Conservation (phyloP, 2,888 invertebrate genomes). For the Caenorhabditis panamensis region DNA sequence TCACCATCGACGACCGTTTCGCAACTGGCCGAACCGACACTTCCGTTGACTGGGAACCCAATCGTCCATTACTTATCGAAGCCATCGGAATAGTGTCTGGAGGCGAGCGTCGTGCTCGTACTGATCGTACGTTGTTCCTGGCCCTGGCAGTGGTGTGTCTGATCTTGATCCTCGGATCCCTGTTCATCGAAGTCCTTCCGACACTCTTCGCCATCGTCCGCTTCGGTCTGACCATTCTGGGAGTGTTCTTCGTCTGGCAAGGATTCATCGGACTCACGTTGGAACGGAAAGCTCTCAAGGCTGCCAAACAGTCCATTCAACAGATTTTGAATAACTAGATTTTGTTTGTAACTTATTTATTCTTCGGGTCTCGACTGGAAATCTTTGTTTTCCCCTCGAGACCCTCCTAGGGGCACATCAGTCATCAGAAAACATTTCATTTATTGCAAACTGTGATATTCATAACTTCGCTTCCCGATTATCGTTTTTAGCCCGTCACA, state of each 20-base stretch:
- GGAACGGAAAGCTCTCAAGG: conserved; percentile 79
- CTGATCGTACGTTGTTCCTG: conserved; percentile 69
- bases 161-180: conserved; percentile 56
- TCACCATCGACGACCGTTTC: conserved; percentile 65
- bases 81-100: conserved; percentile 75
- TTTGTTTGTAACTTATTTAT: neutral
- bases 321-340: conserved; percentile 67
- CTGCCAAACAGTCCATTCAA: conserved; percentile 77
- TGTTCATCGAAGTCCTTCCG: conserved; percentile 64
- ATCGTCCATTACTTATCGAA: conserved; percentile 69
- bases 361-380: neutral
- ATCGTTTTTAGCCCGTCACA: neutral
- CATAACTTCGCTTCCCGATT: neutral
- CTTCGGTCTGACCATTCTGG: conserved; percentile 75
- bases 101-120: conserved; percentile 76
- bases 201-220: conserved; percentile 65
- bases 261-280: conserved; percentile 79
- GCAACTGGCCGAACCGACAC: neutral
- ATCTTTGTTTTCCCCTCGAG: neutral
- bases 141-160: conserved; percentile 49
- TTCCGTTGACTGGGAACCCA: conserved; percentile 67
- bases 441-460: neutral
- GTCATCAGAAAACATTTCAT: neutral
- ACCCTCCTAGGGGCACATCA: neutral
- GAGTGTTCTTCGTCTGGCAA: conserved; percentile 79